phyloP scores from a whole-genome alignment of 1,140 invertebrate species.

The Polyergus mexicanus region DNA sequence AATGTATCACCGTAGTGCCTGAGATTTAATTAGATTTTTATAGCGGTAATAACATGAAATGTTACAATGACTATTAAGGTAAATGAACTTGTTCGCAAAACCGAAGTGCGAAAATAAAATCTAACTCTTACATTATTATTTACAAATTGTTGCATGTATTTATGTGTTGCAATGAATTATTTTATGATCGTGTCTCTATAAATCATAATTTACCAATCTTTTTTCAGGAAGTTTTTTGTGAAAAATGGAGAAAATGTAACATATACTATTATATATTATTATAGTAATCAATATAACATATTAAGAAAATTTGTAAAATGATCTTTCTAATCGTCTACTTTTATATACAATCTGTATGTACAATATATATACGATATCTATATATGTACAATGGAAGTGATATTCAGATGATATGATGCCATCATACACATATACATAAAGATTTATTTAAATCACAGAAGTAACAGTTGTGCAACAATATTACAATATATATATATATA shows the following conservation, averaged over 20 bases:
- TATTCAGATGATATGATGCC: conserved; percentile 7
- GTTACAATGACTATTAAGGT: conserved; percentile 45
- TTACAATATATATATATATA: conserved; percentile 62
- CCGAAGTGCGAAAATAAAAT: conserved; percentile 8
- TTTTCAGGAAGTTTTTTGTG: conserved; percentile 35
- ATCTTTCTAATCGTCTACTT: conserved; percentile 50
- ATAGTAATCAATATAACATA: background rate
- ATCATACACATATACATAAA: conserved; percentile 55
- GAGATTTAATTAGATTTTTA: conserved; percentile 63
- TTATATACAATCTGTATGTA: conserved; percentile 50
- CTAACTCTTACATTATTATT: conserved; percentile 11
- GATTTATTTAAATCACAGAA: conserved; percentile 78
- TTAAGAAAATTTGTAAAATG: conserved; percentile 36
- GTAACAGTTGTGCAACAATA: conserved; percentile 67
- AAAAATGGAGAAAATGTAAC: conserved; percentile 42
- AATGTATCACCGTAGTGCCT: conserved; percentile 77
- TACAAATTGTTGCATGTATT: background rate
- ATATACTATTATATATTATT: background rate
- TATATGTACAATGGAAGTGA: conserved; percentile 32
- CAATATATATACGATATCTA: conserved; percentile 36
- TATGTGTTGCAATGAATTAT: background rate
- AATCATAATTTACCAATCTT: conserved; percentile 23
- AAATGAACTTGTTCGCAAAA: conserved; percentile 52
- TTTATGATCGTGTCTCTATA: conserved; percentile 1
- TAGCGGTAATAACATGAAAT: conserved; percentile 46